phyloP scores from a whole-genome alignment of 2,888 invertebrate species.

The Vanessa cardui region DNA sequence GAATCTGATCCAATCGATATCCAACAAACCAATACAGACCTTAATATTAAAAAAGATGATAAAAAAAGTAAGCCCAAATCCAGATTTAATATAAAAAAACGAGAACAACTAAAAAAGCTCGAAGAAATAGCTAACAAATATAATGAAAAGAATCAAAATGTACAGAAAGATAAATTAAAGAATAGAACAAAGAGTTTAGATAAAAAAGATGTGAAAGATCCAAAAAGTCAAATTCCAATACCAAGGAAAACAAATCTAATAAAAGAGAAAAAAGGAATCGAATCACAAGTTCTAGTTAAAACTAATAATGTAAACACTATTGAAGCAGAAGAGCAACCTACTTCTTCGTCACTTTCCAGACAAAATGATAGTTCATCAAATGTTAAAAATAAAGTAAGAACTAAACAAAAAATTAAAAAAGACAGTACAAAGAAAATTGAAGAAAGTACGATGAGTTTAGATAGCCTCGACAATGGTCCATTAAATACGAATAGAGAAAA shows the following conservation, averaged over 20 bases:
- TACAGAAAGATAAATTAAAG: slow-evolving; percentile 39
- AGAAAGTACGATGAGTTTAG: slow-evolving; percentile 71
- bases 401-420: slow-evolving; percentile 37
- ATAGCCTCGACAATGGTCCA: slow-evolving; percentile 64
- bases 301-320: slow-evolving; percentile 15
- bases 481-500: slow-evolving; percentile 44
- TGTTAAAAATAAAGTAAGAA: slow-evolving; percentile 24
- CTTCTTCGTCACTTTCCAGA: not conserved
- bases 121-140: slow-evolving; percentile 69
- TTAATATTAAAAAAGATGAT: slow-evolving; percentile 54
- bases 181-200: slow-evolving; percentile 37
- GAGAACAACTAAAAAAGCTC: slow-evolving; percentile 69
- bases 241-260: slow-evolving; percentile 48
- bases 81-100: slow-evolving; percentile 59
- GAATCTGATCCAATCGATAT: slow-evolving; percentile 53
- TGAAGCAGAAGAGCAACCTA: slow-evolving; percentile 20
- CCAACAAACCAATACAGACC: slow-evolving; percentile 62
- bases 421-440: slow-evolving; percentile 47
- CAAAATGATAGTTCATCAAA: slow-evolving; percentile 8
- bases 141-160: slow-evolving; percentile 56
- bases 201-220: slow-evolving; percentile 39
- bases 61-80: slow-evolving; percentile 53
- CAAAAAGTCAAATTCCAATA: slow-evolving; percentile 67
- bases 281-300: slow-evolving; percentile 25
- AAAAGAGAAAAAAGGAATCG: slow-evolving; percentile 26